These are phyloP conservation scores for Phycodurus eques DNA, from an alignment of 2,113 vertebrate species.

Conservation along the genomic window DNA sequence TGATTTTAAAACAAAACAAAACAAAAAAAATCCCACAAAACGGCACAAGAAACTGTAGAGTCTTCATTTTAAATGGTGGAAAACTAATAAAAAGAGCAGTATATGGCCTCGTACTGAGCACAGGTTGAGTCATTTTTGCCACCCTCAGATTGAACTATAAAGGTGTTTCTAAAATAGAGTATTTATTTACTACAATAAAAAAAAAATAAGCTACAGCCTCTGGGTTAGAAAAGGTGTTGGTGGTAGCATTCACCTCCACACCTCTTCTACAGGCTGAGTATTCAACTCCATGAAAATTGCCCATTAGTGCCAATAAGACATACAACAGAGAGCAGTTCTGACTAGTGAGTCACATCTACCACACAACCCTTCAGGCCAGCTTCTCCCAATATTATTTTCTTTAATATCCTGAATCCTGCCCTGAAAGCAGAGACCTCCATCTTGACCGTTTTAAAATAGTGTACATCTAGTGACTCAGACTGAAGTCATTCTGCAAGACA, in stretches of 20 bases:
- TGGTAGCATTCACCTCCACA: constrained; percentile 38
- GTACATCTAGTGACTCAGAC: constrained; percentile 36
- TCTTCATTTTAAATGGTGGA: constrained; percentile 16
- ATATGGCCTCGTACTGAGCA: constrained; percentile 9
- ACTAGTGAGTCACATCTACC: constrained; percentile 47
- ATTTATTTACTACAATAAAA: constrained; percentile 47
- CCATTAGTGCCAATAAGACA: constrained; percentile 26
- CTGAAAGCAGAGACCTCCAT: constrained; percentile 6
- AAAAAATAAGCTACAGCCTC: constrained; percentile 37
- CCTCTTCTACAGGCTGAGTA: constrained; percentile 40
- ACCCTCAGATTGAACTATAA: constrained; percentile 26
- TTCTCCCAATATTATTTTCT: constrained; percentile 59
- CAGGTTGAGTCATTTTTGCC: constrained; percentile 13
- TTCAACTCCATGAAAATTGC: constrained; percentile 22
- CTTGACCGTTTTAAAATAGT: constrained; percentile 14
- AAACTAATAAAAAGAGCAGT: constrained; percentile 19
- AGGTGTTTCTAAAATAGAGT: constrained; percentile 19
- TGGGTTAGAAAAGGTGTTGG: constrained; percentile 18
- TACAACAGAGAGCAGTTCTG: constrained; percentile 42
- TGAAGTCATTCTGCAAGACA: constrained; percentile 65
- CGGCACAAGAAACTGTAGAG: constrained; percentile 4
- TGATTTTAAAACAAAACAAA: not conserved
- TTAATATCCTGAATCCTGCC: constrained; percentile 48
- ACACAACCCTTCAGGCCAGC: constrained; percentile 22
- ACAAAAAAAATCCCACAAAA: not conserved